Conservation (phyloP, 2,888 invertebrate species). For the Lomographa bimaculata region DNA sequence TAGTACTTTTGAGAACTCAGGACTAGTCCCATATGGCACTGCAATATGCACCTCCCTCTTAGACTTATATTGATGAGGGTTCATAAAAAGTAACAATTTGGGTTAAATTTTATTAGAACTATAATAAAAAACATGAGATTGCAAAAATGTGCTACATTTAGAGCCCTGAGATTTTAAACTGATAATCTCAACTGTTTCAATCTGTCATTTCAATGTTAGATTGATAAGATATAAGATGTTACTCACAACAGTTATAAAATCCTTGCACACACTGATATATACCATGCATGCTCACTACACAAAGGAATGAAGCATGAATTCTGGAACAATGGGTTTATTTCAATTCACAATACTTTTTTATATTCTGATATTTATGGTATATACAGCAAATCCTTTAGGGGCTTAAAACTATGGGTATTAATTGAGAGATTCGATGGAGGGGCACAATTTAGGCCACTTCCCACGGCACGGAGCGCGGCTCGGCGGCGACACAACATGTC, state of each 20-base stretch:
- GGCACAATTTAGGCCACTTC: slow-evolving; percentile 73
- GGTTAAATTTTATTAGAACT: too few relatives aligned
- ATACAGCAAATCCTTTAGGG: too few relatives aligned
- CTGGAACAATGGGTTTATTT: slow-evolving; percentile 9
- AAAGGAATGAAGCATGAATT: slow-evolving; percentile 26
- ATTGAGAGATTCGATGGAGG: slow-evolving; percentile 49
- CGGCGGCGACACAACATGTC: slow-evolving; percentile 62
- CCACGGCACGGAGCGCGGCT: slow-evolving; percentile 58
- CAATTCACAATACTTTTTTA: too few relatives aligned
- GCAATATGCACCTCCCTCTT: too few relatives aligned
- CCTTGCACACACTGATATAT: slow-evolving; percentile 22
- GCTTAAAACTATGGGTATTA: slow-evolving; percentile 17
- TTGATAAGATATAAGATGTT: slow-evolving; percentile 40
- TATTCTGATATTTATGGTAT: too few relatives aligned
- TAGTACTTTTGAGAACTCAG: too few relatives aligned
- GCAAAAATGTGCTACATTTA: too few relatives aligned
- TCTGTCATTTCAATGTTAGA: slow-evolving; percentile 36
- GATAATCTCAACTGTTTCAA: slow-evolving; percentile 28
- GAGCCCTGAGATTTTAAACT: too few relatives aligned
- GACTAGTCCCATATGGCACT: too few relatives aligned
- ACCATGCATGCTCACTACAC: slow-evolving; percentile 29
- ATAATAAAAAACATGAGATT: too few relatives aligned
- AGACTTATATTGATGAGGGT: too few relatives aligned
- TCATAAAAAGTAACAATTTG: too few relatives aligned
- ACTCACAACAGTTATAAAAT: slow-evolving; percentile 27